Conservation (phyloP, 2,888 invertebrate genomes). For the Macropis europaea region DNA sequence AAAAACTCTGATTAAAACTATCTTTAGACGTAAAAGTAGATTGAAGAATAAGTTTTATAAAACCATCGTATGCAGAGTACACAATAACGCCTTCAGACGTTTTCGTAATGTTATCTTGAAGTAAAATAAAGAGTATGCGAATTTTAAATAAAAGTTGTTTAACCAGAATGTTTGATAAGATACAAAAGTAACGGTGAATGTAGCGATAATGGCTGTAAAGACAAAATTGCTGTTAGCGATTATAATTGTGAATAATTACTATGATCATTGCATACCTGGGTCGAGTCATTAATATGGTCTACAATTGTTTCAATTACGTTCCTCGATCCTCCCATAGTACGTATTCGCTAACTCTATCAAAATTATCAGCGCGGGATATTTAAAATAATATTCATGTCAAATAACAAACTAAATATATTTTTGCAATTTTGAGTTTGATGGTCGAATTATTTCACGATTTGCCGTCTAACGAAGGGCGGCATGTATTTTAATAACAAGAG, state of each 20-base stretch:
- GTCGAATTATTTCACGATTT: neutral
- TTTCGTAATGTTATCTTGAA: neutral
- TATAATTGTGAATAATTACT: neutral
- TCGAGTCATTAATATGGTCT: constrained; percentile 16
- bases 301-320: constrained; percentile 35
- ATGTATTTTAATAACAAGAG: neutral
- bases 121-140: no score
- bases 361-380: constrained; percentile 23
- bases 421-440: neutral
- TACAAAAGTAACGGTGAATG: neutral
- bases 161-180: neutral
- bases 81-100: neutral
- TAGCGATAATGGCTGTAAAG: neutral
- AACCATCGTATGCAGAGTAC: no score
- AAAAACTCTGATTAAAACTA: no score
- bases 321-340: neutral
- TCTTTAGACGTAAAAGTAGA: no score
- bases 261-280: neutral
- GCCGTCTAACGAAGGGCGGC: neutral
- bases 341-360: constrained; percentile 6
- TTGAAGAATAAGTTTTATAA: no score
- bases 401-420: constrained; percentile 17
- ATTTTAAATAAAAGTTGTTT: neutral
- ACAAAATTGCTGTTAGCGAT: neutral
- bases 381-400: constrained; percentile 12